Evolutionary conservation across 1,140 invertebrate genomes (phyloP).

Genomic region (Calycopis cecrops): DNA sequence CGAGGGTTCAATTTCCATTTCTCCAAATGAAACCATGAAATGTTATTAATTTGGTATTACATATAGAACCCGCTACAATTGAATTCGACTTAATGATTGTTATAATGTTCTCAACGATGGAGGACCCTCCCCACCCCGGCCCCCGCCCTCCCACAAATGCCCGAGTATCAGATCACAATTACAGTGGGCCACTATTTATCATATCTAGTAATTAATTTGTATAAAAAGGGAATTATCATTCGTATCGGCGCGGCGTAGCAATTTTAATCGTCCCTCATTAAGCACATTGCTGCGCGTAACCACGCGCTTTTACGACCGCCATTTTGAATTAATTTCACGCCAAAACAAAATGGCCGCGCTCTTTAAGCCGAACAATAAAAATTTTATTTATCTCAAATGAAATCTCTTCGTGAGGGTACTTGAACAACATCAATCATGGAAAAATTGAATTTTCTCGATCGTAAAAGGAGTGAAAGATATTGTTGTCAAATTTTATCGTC

Average conservation of each 20-base stretch:
- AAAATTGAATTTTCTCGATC: constrained; percentile 15
- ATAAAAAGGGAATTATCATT: constrained; percentile 48
- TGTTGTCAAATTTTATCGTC: no score
- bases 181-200: background rate
- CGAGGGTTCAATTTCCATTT: no score
- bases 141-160: no score
- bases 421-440: constrained; percentile 9
- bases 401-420: constrained; percentile 27
- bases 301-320: constrained; percentile 53
- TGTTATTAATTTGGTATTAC: no score
- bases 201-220: constrained; percentile 19
- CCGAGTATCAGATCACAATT: no score
- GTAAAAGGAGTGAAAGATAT: background rate
- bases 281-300: constrained; percentile 58
- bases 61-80: no score
- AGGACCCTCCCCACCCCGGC: no score
- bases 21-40: no score
- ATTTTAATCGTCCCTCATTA: constrained; percentile 69
- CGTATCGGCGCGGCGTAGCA: constrained; percentile 44
- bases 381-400: constrained; percentile 53
- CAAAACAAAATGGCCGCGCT: constrained; percentile 56
- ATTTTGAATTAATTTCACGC: constrained; percentile 66
- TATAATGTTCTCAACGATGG: no score
- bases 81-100: no score
- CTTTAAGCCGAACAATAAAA: constrained; percentile 45